A percentile compares a stretch with the other conserved stretches of the same genome.
Conservation (phyloP, 2,113 vertebrate species). For the Taurulus bubalis region DNA sequence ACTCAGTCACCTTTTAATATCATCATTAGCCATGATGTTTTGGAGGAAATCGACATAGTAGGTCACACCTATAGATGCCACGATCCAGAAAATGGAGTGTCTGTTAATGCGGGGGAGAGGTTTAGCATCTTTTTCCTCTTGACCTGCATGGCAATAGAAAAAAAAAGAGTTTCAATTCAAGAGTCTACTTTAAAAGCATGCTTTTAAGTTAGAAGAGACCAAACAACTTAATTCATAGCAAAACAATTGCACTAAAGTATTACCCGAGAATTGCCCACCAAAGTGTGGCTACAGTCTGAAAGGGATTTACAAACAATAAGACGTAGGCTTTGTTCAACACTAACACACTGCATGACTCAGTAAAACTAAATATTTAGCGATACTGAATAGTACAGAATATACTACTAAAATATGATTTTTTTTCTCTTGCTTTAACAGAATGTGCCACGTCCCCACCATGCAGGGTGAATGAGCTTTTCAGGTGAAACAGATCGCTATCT, state of each 20-base stretch:
- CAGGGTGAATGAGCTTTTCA: conserved; percentile 45
- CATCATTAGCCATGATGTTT: conserved; percentile 85
- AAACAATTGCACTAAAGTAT: background rate
- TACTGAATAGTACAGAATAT: background rate
- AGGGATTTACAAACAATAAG: background rate
- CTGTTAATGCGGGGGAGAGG: conserved; percentile 89
- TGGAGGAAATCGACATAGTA: conserved; percentile 93
- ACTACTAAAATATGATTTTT: conserved; percentile 45
- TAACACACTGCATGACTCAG: background rate
- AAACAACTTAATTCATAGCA: background rate
- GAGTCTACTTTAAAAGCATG: background rate
- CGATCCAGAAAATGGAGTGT: conserved; percentile 95
- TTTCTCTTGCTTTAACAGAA: conserved; percentile 38
- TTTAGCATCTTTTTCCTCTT: conserved; percentile 83
- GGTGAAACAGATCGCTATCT: conserved; percentile 54
- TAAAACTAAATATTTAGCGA: background rate
- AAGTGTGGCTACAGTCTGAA: background rate
- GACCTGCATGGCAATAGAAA: conserved; percentile 76
- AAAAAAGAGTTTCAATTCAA: background rate
- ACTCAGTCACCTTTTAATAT: conserved; percentile 87
- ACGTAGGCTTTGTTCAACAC: background rate
- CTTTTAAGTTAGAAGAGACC: no score
- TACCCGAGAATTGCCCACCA: background rate
- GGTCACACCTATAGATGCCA: conserved; percentile 89
- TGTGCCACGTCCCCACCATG: conserved; percentile 18